Percentiles rank a stretch among this genome's conserved stretches.
These are phyloP conservation scores for Keiferia lycopersicella DNA, from an alignment of 2,888 invertebrate species.

Conservation along the genomic window DNA sequence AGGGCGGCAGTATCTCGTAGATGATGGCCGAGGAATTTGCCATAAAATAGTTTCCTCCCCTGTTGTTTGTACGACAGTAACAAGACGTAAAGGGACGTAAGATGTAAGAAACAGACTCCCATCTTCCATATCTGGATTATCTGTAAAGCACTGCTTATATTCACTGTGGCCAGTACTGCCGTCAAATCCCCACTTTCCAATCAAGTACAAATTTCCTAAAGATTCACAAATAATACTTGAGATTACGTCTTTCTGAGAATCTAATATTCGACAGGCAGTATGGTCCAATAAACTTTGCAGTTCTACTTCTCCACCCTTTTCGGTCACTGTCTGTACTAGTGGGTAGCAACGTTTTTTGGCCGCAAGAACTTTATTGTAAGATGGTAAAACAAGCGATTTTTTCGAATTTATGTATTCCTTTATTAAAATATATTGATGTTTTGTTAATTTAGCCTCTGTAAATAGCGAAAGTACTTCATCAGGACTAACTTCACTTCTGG, in stretches of 20 bases:
- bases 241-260: conserved; percentile 19
- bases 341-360: not conserved
- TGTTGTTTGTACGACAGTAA: not conserved
- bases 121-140: not conserved
- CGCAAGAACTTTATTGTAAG: not conserved
- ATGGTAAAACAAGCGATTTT: not conserved
- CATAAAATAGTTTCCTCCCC: conserved; percentile 9
- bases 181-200: conserved; percentile 25
- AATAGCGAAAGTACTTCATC: not conserved
- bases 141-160: conserved; percentile 11
- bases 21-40: not conserved
- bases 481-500: no score
- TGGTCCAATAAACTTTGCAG: conserved; percentile 28
- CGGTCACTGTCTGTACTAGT: not conserved
- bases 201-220: conserved; percentile 4
- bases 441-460: not conserved
- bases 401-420: not conserved
- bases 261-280: conserved; percentile 22
- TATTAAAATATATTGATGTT: not conserved
- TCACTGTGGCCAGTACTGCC: conserved; percentile 15
- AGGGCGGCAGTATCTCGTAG: not conserved
- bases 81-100: conserved; percentile 10
- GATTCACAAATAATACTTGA: not conserved
- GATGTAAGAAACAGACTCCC: conserved; percentile 18
- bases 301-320: conserved; percentile 21